A percentile compares a stretch with the other conserved stretches of the same genome.
Conservation (phyloP, 2,797 vertebrate genomes). For the Lepus townsendii region DNA sequence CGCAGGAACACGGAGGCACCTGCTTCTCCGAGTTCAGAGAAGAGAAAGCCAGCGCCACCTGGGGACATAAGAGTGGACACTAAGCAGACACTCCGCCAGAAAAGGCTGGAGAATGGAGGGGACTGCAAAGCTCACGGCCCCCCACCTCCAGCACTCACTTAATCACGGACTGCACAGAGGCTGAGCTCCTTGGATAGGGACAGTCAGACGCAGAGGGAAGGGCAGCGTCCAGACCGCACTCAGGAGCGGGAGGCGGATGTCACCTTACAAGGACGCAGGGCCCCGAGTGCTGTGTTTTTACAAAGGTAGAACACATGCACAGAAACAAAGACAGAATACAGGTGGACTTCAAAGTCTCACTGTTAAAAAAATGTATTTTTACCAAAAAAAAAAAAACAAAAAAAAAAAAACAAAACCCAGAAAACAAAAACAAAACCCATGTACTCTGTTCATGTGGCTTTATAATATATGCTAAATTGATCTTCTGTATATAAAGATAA, state of each 20-base stretch:
- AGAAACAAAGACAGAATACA: not conserved
- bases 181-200: too few relatives aligned
- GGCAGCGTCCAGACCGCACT: too few relatives aligned
- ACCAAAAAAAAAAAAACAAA: not conserved
- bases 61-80: not conserved
- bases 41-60: not conserved
- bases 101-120: not conserved
- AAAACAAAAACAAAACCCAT: not conserved
- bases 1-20: not conserved
- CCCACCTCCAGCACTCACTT: too few relatives aligned
- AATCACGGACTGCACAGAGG: rapidly evolving
- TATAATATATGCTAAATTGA: too few relatives aligned
- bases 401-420: not conserved
- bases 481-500: too few relatives aligned
- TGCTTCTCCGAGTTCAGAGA: not conserved
- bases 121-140: not conserved
- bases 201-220: too few relatives aligned
- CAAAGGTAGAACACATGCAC: not conserved
- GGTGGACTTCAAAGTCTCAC: not conserved
- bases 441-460: not conserved
- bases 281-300: too few relatives aligned
- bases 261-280: too few relatives aligned
- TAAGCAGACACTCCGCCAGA: too few relatives aligned
- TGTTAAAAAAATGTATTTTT: not conserved
- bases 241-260: too few relatives aligned